These are phyloP conservation scores for Tetheella fluctuosa DNA, from an alignment of 2,888 invertebrate genomes.

Conservation along the genomic window DNA sequence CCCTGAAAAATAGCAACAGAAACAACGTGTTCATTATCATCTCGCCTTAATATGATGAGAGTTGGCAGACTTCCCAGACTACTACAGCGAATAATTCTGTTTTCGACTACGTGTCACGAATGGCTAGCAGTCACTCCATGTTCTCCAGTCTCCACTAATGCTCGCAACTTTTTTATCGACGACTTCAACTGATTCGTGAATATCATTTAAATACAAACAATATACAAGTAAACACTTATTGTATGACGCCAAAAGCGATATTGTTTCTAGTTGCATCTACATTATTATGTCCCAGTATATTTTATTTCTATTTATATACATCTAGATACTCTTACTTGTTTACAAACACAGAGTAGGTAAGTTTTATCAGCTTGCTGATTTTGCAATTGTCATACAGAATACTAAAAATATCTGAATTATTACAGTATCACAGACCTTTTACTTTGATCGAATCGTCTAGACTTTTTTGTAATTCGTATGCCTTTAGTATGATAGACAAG, in stretches of 20 bases:
- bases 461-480: conserved; percentile 24
- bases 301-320: background rate
- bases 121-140: conserved; percentile 54
- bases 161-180: conserved; percentile 3
- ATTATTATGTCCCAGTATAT: too few species aligned
- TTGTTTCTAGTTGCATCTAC: background rate
- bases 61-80: conserved; percentile 73
- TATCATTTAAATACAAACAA: background rate
- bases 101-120: conserved; percentile 72
- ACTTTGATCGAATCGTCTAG: conserved; percentile 49
- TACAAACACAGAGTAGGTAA: background rate
- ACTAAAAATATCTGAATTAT: conserved; percentile 15
- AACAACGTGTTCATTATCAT: conserved; percentile 71
- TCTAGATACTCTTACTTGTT: background rate
- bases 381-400: background rate
- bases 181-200: background rate
- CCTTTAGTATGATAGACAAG: conserved; percentile 17
- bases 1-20: conserved; percentile 54
- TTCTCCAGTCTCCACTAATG: conserved; percentile 37
- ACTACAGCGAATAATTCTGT: conserved; percentile 70
- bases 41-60: conserved; percentile 75
- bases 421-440: conserved; percentile 19
- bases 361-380: background rate
- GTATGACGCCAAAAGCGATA: background rate
- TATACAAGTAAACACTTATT: too few species aligned